phyloP scores from a whole-genome alignment of 2,888 invertebrate genomes.

The Celastrina argiolus region DNA sequence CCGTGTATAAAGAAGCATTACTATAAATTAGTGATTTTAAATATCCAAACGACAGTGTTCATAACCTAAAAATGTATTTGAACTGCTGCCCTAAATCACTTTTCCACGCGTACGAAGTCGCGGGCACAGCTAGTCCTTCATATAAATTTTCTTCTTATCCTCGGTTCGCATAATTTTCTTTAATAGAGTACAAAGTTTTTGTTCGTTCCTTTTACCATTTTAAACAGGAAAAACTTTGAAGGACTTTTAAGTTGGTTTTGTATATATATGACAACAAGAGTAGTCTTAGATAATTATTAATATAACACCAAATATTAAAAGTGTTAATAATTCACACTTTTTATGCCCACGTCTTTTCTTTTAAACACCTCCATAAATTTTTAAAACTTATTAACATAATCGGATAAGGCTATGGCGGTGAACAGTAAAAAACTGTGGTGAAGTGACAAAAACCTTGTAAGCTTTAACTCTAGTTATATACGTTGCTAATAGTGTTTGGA shows the following conservation, averaged over 20 bases:
- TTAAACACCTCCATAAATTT: conserved; percentile 9
- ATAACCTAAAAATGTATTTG: too few species aligned
- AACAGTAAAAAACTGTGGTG: neutral
- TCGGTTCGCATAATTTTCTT: too few species aligned
- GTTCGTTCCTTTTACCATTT: neutral
- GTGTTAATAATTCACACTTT: neutral
- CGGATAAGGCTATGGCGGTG: neutral
- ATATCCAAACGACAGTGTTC: too few species aligned
- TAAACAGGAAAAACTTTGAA: neutral
- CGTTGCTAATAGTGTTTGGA: too few species aligned
- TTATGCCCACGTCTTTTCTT: neutral
- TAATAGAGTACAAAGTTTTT: too few species aligned
- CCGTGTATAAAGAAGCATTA: too few species aligned
- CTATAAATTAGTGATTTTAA: too few species aligned
- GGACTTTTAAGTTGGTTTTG: neutral
- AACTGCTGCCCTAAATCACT: too few species aligned
- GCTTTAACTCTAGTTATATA: neutral
- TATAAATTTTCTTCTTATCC: too few species aligned
- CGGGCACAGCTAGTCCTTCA: too few species aligned
- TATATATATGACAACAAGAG: neutral
- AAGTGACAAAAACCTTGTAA: neutral
- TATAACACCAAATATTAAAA: too few species aligned
- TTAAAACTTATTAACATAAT: conserved; percentile 4
- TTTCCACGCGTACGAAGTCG: too few species aligned
- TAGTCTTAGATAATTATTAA: neutral